Evolutionary conservation across 2,113 vertebrate genomes (phyloP).

Genomic region (Ascaphus truei): DNA sequence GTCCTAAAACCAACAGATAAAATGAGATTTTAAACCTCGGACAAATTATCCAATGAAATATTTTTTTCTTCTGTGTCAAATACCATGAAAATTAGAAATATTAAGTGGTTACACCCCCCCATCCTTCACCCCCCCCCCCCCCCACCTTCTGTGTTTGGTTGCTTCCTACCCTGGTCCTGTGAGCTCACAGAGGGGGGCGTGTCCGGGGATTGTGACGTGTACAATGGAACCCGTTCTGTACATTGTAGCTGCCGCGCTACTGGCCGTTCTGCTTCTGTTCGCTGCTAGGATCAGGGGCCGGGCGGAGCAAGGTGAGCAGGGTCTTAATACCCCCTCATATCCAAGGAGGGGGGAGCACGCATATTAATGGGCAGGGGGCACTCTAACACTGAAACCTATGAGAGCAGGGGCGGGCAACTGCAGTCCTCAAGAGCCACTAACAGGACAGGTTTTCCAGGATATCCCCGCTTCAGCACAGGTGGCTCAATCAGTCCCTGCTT

Average conservation of each 20-base stretch:
- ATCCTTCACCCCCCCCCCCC: background rate
- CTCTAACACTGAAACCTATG: too few species aligned
- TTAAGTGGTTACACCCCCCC: too few species aligned
- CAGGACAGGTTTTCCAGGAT: too few species aligned
- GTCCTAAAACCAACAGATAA: too few species aligned
- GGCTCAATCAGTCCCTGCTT: too few species aligned
- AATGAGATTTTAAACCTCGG: too few species aligned
- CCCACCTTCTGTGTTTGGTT: background rate
- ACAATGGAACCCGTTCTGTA: constrained; percentile 16
- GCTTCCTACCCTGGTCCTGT: background rate
- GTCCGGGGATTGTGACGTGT: background rate
- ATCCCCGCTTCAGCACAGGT: too few species aligned
- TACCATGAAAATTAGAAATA: too few species aligned
- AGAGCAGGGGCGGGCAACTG: too few species aligned
- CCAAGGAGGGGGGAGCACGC: background rate
- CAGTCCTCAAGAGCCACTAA: too few species aligned
- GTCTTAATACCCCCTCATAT: background rate
- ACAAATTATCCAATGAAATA: too few species aligned
- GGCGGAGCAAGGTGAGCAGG: background rate
- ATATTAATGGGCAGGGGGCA: background rate
- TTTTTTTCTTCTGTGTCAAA: too few species aligned
- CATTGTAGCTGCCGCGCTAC: background rate
- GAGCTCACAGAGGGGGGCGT: background rate
- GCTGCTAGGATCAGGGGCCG: background rate
- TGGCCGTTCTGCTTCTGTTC: constrained; percentile 10